Evolutionary conservation across 2,888 invertebrate species (phyloP), one percentile per base, ranked within the genome.

Genomic region (Ichneumoninae sp.): DNA sequence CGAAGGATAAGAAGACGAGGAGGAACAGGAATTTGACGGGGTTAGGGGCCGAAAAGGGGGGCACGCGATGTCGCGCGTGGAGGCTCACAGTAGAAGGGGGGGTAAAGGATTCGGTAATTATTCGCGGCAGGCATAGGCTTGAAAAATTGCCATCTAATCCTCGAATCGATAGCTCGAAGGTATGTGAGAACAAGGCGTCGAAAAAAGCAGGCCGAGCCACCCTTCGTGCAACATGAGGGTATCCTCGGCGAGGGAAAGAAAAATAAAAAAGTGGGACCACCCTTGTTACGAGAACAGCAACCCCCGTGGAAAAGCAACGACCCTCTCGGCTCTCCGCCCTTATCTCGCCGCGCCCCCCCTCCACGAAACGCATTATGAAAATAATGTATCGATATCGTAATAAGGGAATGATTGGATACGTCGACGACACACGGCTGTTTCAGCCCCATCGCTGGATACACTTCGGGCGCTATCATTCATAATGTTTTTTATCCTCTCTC

Each of bases 341-440:
- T 81, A 57, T 78, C 83, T 75, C 36, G 33, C 30, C 16, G n/a
- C 52, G 22, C 77, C 84, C 52, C 52, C 60, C 66, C 66, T 52
- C 69, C 71, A 57, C 54, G 54, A 74, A 77, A 74, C 83, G 88
- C 83, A 89, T 91, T 89, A 90, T 88, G 87, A 90, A 90, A 90
- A 90, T 92, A 92, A 93, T 91, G 92, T 93, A 93, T 93, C 92
- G 92, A 93, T 92, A 93, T 91, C 91, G 92, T 92, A 93, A 93
- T 93, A 93, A 93, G 91, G 91, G 90, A 93, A 93, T 91, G 93
- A 93, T 93, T 93, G 93, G 92, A 91, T 91, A 89, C 88, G 91
- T 90, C 91, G 88, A 88, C 90, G 90, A 90, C 83, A 66, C 82
- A 70, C 63, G 83, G 81, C 78, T 73, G 66, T 83, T 83, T 79